Base-by-base conservation (phyloP, 2,797 vertebrate species). In the Sebastes elongatus region DNA sequence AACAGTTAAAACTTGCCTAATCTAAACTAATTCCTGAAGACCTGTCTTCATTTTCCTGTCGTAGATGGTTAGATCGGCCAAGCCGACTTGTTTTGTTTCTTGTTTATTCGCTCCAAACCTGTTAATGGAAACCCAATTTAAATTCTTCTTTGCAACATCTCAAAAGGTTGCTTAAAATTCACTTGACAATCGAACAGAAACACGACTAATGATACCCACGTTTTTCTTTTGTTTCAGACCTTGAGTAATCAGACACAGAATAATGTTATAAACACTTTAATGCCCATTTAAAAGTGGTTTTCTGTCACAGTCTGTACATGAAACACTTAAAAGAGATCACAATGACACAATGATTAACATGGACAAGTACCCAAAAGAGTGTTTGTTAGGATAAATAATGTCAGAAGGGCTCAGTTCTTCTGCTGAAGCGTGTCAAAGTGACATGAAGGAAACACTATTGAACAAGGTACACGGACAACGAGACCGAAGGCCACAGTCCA, bases 391-490 rank as follows among this genome's bases (percentile, higher is more conserved):
- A 60, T 9, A 33, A 7, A 33, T 35, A 7, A 32, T 35, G 35
- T 20, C 32, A 65, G 5, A 32, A n/a, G 38, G 38, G 10, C 4
- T 4, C 27, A 49, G 27, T 13, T 28, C 20, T 8, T 28, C 28
- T 53, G 11, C 7, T 28, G 56, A 32, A 52, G 11, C 6, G 0
- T 4, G 67, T 42, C 67, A 18, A 22, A 49, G 59, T 33, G 55
- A 52, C n/a, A 68, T 59, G 0, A 16, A 55, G 10, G 32, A 62
- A 4, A 16, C 4, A 2, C 10, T 14, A 22, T 16, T 20, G 46
- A 46, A 59, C 16, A 30, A 0, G 1, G 6, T 7, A 8, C 22
- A 16, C 0, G 3, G 30, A 61, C 49, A n/a, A 57, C 0, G 2
- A 25, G 32, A 49, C 42, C 30, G 10, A 65, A 28, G 23, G 13